Evolutionary conservation across 1,140 invertebrate genomes (phyloP).

Genomic region (Sinella curviseta): DNA sequence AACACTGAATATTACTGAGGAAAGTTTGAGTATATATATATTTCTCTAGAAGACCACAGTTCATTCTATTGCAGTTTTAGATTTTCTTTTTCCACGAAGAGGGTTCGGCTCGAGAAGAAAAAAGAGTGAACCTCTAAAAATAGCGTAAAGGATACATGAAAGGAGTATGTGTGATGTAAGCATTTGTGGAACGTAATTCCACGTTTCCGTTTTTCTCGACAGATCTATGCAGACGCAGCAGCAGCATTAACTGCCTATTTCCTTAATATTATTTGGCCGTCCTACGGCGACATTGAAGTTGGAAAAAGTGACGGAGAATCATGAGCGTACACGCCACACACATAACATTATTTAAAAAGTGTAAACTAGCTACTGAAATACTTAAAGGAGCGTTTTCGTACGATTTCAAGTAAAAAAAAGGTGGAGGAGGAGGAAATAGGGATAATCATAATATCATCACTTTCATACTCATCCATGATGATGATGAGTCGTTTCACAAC

Average conservation of each 20-base stretch:
- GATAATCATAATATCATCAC: neutral
- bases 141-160: constrained; percentile 4
- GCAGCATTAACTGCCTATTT: too few species aligned
- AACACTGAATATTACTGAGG: neutral
- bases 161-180: neutral
- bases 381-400: too few species aligned
- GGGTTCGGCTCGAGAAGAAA: neutral
- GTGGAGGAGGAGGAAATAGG: neutral
- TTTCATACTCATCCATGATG: neutral
- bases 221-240: too few species aligned
- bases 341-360: neutral
- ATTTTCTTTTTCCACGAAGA: too few species aligned
- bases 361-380: neutral
- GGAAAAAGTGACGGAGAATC: too few species aligned
- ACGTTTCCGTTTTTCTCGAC: neutral
- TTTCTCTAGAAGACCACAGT: too few species aligned
- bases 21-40: too few species aligned
- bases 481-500: too few species aligned
- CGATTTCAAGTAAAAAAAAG: neutral
- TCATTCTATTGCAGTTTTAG: too few species aligned
- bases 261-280: too few species aligned
- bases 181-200: neutral
- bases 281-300: too few species aligned
- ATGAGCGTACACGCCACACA: neutral
- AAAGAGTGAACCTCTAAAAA: neutral